A percentile compares a stretch with the other conserved stretches of the same genome.
Evolutionary conservation across 2,797 vertebrate genomes (phyloP).

Genomic region (Acrocephalus scirpaceus): DNA sequence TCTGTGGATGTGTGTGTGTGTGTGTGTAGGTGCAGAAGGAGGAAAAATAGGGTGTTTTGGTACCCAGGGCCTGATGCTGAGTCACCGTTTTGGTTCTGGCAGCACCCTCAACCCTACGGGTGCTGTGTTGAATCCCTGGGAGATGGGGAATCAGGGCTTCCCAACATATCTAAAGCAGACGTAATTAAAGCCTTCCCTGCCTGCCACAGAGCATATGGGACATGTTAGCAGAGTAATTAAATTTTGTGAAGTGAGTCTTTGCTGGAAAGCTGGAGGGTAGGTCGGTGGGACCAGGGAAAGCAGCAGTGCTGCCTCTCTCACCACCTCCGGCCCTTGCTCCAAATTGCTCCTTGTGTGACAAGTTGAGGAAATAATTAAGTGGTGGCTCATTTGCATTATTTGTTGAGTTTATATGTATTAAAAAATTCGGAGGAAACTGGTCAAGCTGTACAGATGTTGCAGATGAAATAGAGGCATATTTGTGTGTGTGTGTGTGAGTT

Average conservation of each 20-base stretch:
- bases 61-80: not conserved
- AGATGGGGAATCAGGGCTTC: slow-evolving; percentile 1
- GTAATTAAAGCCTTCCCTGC: slow-evolving; percentile 69
- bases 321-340: slow-evolving; percentile 1
- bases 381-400: slow-evolving; percentile 55
- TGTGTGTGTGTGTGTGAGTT: not conserved
- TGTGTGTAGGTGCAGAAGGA: not conserved
- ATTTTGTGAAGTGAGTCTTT: slow-evolving; percentile 82
- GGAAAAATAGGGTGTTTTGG: not conserved
- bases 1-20: not conserved
- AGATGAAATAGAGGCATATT: not conserved
- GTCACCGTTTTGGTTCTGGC: not conserved
- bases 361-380: slow-evolving; percentile 68
- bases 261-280: slow-evolving; percentile 77
- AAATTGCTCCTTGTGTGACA: slow-evolving; percentile 40
- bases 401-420: slow-evolving; percentile 11
- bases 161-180: slow-evolving; percentile 43
- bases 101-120: not conserved
- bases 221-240: slow-evolving; percentile 85
- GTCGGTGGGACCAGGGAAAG: slow-evolving; percentile 71
- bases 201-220: slow-evolving; percentile 78
- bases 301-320: slow-evolving; percentile 41
- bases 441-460: not conserved
- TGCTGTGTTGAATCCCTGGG: not conserved
- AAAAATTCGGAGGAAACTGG: not conserved